Base-by-base conservation (phyloP, 2,113 vertebrate genomes). In the Corythornis vintsioides region DNA sequence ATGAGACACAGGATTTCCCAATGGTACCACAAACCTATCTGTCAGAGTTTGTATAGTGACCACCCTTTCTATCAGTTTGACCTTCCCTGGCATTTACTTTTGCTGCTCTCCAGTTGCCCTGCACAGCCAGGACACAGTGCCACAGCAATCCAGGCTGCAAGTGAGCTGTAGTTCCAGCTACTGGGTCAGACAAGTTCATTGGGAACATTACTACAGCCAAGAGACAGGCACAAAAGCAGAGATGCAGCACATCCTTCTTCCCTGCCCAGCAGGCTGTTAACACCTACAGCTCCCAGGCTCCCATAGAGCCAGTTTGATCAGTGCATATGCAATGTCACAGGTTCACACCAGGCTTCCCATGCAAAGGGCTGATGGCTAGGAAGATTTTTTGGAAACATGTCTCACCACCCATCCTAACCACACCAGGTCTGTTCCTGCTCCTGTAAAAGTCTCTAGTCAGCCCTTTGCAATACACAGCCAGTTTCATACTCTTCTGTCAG, bases 261-360 rank as follows among this genome's bases (percentile, higher is more conserved):
- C 63, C 24, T 26, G 20, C 59, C 40, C 3, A 3, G 28, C 28
- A 52, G 57, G 52, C 38, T 47, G 11, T 8, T 8, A 66, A 35
- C 2, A 20, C 17, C 45, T 17, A 40, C 38, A 31, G 42, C 5
- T 35, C 15, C 33, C 42, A 70, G 53, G 31, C 13, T 40, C 45
- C 15, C 31, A 35, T 2, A 7, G 74, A 2, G 14, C 20, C 22
- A 6, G 0, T n/a, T 15, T 67, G 19, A n/a, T 42, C 26, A 80
- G n/a, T 21, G 16, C 56, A 78, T 12, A 45, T 19, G 33, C 15
- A 12, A 47, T 19, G 33, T 31, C 66, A 53, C 0, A 0, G 3
- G 29, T 45, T 25, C 20, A 38, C 9, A 25, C 8, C 31, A 89
- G 50, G 17, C 28, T 66, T 86, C 6, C 14, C 13, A 55, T 0